phyloP scores from a whole-genome alignment of 2,888 invertebrate genomes.

The Acrobasis suavella region DNA sequence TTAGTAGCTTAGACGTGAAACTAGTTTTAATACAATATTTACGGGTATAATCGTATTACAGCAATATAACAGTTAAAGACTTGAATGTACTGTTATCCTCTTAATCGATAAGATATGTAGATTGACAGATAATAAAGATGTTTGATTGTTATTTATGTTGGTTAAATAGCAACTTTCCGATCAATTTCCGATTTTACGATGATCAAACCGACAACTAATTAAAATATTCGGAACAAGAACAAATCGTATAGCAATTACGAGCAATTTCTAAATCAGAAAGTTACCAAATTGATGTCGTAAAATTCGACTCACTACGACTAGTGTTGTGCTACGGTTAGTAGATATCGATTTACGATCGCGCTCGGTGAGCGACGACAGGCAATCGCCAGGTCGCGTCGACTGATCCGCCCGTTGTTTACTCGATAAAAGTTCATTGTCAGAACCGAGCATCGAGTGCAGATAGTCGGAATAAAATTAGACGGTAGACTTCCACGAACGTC shows the following conservation, averaged over 20 bases:
- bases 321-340: conserved; percentile 57
- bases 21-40: neutral
- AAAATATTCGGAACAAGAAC: conserved; percentile 20
- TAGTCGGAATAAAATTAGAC: conserved; percentile 71
- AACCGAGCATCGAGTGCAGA: conserved; percentile 59
- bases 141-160: conserved; percentile 13
- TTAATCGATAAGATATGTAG: conserved; percentile 5
- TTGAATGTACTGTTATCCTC: conserved; percentile 8
- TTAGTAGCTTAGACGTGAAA: neutral
- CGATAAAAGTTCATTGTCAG: conserved; percentile 79
- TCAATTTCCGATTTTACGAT: conserved; percentile 18
- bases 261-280: conserved; percentile 47
- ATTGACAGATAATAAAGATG: conserved; percentile 15
- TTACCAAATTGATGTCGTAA: conserved; percentile 67
- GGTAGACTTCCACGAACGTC: conserved; percentile 58
- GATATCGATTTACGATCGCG: conserved; percentile 72
- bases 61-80: neutral
- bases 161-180: conserved; percentile 16
- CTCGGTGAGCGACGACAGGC: conserved; percentile 64
- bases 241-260: conserved; percentile 30
- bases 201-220: conserved; percentile 14
- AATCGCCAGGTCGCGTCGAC: conserved; percentile 70
- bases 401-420: conserved; percentile 74
- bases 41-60: neutral
- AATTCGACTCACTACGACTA: conserved; percentile 63